Base-by-base conservation (phyloP, 2,113 vertebrate species). In the Chaenogobius annularis region DNA sequence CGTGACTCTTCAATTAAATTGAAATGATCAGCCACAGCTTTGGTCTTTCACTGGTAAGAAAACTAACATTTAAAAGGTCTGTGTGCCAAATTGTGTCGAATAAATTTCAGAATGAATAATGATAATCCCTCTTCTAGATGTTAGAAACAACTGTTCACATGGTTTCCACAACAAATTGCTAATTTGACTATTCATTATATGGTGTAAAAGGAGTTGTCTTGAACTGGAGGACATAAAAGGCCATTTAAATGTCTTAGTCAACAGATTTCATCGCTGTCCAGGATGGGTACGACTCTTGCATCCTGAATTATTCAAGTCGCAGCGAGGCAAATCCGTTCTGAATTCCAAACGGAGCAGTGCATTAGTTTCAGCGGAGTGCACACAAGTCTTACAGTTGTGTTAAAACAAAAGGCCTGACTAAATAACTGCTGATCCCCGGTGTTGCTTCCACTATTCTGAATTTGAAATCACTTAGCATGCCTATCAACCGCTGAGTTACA, bases 271-370 rank as follows among this genome's bases (percentile, higher is more conserved):
- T 59, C 47, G 10, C 75, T 85, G 82, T 77, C 63, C 40, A 69
- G 61, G 63, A 81, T 19, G 1, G 10, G 52, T 43, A 26, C 52
- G 81, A 75, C 70, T 65, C 68, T 50, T 54, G 66, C 70, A 70
- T 78, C 50, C 68, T 88, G 73, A 88, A 85, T 86, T 74, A 86
- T 87, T 89, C 79, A 84, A 78, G 70, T 81, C 73, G 56, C 70
- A 77, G 70, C 44, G 61, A 74, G 66, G 73, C 76, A 70, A 65
- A 47, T 0, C 54, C 82, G 69, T 78, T 83, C 76, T 56, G 64
- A 85, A 69, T 70, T 82, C 79, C 72, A 82, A 78, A 84, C 72
- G 14, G 37, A 74, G 74, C 46, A 73, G 55, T 55, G 69, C 76
- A 80, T 84, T 83, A 80, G 81, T 83, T 78, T 77, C 75, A 85